phyloP scores from a whole-genome alignment of 2,797 vertebrate species.

The Sternotherus odoratus region DNA sequence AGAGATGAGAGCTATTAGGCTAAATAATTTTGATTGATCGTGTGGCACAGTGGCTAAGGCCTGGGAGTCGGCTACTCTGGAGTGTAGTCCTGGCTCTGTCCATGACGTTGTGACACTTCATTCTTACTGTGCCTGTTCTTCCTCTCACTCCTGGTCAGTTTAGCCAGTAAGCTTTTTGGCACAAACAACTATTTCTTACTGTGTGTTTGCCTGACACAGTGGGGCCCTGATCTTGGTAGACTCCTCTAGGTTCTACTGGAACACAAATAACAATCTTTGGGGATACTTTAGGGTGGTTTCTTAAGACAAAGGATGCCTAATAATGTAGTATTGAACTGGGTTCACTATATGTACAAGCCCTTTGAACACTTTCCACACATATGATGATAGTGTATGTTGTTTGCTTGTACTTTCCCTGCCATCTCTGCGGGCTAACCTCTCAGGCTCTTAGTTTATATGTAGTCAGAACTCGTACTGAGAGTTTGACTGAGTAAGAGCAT shows the following conservation, averaged over 20 bases:
- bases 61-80: too few species aligned
- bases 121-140: not conserved
- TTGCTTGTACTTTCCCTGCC: not conserved
- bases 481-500: not conserved
- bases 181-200: rapidly evolving
- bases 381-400: not conserved
- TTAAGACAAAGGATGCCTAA: not conserved
- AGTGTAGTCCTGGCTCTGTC: not conserved
- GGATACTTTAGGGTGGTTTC: not conserved
- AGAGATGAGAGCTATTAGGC: not conserved
- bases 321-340: not conserved
- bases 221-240: not conserved
- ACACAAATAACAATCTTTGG: not conserved
- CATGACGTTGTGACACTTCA: not conserved
- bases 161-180: not conserved
- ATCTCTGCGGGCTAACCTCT: not conserved
- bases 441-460: not conserved
- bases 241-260: not conserved
- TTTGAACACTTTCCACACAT: not conserved
- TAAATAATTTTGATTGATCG: not conserved
- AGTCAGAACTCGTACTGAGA: not conserved
- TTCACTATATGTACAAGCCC: not conserved
- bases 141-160: not conserved
- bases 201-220: not conserved
- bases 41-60: not conserved